A percentile compares a stretch with the other conserved stretches of the same genome.
Evolutionary conservation across 2,797 vertebrate species (phyloP).

Genomic region (Danio aesculapii): DNA sequence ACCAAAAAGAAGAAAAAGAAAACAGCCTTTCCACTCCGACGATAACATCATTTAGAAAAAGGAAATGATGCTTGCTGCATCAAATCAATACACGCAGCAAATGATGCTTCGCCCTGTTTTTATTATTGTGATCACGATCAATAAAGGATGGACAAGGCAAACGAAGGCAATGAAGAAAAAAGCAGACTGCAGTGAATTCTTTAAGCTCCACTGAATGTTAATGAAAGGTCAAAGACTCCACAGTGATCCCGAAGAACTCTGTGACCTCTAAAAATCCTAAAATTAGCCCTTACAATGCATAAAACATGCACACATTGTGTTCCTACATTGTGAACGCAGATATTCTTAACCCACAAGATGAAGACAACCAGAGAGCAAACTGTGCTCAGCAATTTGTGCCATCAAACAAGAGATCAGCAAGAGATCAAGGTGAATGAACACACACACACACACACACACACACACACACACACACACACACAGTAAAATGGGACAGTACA

Average conservation of each 20-base stretch:
- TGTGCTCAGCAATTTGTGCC: constrained; percentile 40
- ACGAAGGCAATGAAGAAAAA: neutral
- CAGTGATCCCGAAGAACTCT: neutral
- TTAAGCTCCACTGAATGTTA: constrained; percentile 7
- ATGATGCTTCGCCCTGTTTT: neutral
- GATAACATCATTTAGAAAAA: constrained; percentile 35
- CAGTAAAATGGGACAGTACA: constrained; percentile 7
- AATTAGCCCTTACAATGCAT: neutral
- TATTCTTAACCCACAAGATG: constrained; percentile 9
- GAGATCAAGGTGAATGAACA: constrained; percentile 31
- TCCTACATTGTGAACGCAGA: neutral
- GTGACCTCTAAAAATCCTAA: neutral
- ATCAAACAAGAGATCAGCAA: constrained; percentile 40
- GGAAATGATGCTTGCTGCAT: neutral
- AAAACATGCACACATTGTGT: constrained; percentile 5
- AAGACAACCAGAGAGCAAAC: neutral
- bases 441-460: constrained; percentile 13
- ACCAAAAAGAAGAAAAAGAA: neutral
- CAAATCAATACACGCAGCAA: constrained; percentile 31
- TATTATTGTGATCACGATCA: constrained; percentile 24
- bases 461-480: neutral
- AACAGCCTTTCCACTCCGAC: constrained; percentile 21
- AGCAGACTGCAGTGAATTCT: neutral
- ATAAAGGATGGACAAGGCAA: constrained; percentile 10
- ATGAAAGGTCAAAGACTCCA: neutral